These are phyloP conservation scores for Ochotona curzoniae DNA, from an alignment of 2,113 vertebrate species.

Conservation along the genomic window DNA sequence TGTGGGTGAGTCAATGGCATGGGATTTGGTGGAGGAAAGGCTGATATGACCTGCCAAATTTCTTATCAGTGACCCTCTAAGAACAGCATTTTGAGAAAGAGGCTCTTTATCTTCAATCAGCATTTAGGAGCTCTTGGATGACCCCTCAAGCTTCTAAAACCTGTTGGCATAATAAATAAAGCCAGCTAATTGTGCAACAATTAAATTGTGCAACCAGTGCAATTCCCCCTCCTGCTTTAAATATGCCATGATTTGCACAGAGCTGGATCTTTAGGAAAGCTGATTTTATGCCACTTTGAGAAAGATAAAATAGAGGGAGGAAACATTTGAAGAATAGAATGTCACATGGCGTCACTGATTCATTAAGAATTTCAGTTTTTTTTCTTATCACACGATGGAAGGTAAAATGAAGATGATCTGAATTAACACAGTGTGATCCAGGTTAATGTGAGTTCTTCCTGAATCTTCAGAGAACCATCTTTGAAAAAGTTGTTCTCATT, in stretches of 20 bases:
- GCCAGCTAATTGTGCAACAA: background rate
- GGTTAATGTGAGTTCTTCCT: background rate
- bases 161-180: background rate
- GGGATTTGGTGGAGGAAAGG: background rate
- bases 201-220: background rate
- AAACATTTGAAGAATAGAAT: background rate
- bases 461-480: background rate
- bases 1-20: background rate
- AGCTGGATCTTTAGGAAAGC: background rate
- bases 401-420: background rate
- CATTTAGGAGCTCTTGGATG: background rate
- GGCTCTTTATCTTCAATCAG: background rate
- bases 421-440: background rate
- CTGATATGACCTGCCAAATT: background rate
- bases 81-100: background rate
- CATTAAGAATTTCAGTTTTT: background rate
- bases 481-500: background rate
- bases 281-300: background rate
- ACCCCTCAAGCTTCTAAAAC: background rate
- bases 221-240: background rate
- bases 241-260: background rate
- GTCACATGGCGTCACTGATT: background rate
- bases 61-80: background rate
- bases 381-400: constrained; percentile 13
- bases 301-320: background rate